Evolutionary conservation across 2,113 vertebrate genomes (phyloP).

Genomic region (Tympanuchus pallidicinctus): DNA sequence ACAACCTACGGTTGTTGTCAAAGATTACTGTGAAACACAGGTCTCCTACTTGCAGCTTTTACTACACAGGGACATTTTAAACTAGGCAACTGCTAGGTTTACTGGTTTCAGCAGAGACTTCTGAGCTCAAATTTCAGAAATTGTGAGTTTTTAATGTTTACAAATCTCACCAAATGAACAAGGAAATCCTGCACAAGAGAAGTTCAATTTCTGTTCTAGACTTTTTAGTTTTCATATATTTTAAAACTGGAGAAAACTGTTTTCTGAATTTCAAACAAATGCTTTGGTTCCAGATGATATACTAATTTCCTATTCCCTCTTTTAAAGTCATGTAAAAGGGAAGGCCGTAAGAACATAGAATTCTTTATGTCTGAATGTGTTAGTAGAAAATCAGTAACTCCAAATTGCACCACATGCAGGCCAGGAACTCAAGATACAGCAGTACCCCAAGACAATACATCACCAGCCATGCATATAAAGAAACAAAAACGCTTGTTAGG

Average conservation of each 20-base stretch:
- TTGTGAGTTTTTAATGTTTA: fast-evolving
- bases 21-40: background rate
- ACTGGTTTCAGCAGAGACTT: background rate
- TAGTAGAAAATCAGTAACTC: background rate
- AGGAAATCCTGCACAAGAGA: background rate
- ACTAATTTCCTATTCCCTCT: background rate
- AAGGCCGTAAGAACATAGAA: background rate
- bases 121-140: background rate
- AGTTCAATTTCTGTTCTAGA: background rate
- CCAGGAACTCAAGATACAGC: background rate
- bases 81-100: background rate
- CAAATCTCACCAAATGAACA: background rate
- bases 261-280: background rate
- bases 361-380: background rate
- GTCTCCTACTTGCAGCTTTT: background rate
- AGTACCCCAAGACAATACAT: background rate
- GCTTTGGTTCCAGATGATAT: background rate
- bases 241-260: background rate
- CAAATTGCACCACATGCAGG: background rate
- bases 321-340: background rate
- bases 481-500: background rate
- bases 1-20: fast-evolving
- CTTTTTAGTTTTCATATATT: background rate
- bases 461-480: background rate
- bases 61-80: background rate